Percentiles rank a stretch among this genome's conserved stretches.
Evolutionary conservation across 2,113 vertebrate genomes (phyloP).

Genomic region (Coptodon bakossiorum): DNA sequence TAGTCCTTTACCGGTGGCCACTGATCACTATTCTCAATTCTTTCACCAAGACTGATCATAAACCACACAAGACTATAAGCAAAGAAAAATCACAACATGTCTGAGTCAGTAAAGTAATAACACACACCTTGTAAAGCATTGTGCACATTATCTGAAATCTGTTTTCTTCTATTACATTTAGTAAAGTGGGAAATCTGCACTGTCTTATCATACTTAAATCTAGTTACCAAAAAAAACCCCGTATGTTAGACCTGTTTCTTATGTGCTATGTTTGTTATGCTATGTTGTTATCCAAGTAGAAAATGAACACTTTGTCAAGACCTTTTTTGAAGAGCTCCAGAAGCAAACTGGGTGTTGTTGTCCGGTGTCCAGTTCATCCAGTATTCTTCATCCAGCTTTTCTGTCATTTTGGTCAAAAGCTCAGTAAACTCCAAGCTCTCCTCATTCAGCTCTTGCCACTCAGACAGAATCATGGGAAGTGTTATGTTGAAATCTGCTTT

Average conservation of each 20-base stretch:
- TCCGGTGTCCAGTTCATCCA: constrained; percentile 38
- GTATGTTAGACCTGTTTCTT: not conserved
- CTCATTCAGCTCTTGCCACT: constrained; percentile 54
- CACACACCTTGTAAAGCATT: not conserved
- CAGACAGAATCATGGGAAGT: constrained; percentile 59
- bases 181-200: not conserved
- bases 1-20: constrained; percentile 62
- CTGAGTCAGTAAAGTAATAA: not conserved
- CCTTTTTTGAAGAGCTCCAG: constrained; percentile 44
- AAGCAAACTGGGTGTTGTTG: constrained; percentile 3
- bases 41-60: constrained; percentile 37
- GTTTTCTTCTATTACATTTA: not conserved
- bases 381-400: not conserved
- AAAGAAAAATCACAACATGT: constrained; percentile 1
- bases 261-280: not conserved
- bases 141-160: not conserved
- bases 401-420: not conserved
- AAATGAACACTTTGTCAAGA: not conserved
- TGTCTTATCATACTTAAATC: not conserved
- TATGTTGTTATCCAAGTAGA: not conserved
- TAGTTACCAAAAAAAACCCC: not conserved
- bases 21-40: constrained; percentile 36
- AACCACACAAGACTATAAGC: constrained; percentile 34
- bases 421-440: not conserved
- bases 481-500: constrained; percentile 26